Percentiles rank a stretch among this genome's conserved stretches.
phyloP scores from a whole-genome alignment of 2,888 invertebrate species.

The Lasioglossum leucozonium region DNA sequence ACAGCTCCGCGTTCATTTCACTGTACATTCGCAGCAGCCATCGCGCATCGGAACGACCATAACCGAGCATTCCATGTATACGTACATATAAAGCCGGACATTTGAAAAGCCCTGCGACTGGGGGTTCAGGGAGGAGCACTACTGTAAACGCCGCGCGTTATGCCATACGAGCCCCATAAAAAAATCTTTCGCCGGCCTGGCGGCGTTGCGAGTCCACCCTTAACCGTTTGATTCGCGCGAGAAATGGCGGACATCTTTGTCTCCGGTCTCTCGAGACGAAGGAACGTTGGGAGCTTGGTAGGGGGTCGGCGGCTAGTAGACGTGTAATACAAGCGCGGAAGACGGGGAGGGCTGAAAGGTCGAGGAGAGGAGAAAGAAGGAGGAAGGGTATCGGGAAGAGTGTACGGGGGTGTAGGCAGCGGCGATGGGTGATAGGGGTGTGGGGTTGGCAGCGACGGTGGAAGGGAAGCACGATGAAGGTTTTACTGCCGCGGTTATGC shows the following conservation, averaged over 20 bases:
- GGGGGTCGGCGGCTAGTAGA: constrained; percentile 6
- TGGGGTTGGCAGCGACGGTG: constrained; percentile 29
- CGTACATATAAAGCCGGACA: neutral
- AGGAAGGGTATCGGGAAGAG: neutral
- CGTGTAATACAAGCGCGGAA: constrained; percentile 28
- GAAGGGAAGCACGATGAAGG: constrained; percentile 70
- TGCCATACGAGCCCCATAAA: neutral
- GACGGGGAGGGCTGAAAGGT: constrained; percentile 32
- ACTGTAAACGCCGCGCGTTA: neutral
- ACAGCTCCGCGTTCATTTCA: neutral
- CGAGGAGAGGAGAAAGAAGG: constrained; percentile 22
- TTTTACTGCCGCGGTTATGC: constrained; percentile 75
- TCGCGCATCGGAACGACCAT: neutral
- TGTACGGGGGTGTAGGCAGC: neutral
- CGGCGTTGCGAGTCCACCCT: neutral
- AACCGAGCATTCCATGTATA: too few species aligned
- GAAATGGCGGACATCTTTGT: constrained; percentile 40
- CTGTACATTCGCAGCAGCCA: neutral
- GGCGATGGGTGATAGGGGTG: neutral
- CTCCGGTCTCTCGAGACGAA: constrained; percentile 10
- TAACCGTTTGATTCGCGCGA: constrained; percentile 41
- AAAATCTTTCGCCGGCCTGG: neutral
- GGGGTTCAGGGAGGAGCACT: neutral
- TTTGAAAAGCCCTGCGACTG: neutral
- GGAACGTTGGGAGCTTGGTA: constrained; percentile 28